These are phyloP conservation scores for Rhombomys opimus DNA, from an alignment of 2,113 vertebrate genomes.

Conservation along the genomic window DNA sequence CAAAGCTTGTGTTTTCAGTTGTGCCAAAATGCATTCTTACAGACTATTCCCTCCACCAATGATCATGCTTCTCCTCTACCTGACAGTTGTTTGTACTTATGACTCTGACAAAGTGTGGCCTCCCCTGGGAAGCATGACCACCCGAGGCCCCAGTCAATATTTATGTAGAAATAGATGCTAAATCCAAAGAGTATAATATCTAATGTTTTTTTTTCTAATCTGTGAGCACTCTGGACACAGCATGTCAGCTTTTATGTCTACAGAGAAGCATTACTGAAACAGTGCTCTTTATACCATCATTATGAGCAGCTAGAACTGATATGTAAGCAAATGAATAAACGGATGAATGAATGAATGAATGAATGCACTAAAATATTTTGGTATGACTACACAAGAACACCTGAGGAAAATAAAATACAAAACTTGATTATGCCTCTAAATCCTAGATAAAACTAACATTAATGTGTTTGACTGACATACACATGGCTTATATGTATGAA, in stretches of 20 bases:
- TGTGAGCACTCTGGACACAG: not conserved
- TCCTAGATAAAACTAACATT: not conserved
- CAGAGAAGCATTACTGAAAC: not conserved
- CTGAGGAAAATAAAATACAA: not conserved
- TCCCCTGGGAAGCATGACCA: not conserved
- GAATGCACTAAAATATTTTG: not conserved
- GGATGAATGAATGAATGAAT: not conserved
- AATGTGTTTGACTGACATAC: not conserved
- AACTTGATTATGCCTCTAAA: not conserved
- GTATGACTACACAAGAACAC: not conserved
- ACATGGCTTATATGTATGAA: not conserved
- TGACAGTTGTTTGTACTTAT: not conserved
- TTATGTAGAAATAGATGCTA: not conserved
- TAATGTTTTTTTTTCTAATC: not conserved
- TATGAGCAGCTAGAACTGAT: not conserved
- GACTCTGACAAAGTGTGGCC: not conserved
- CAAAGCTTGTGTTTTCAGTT: not conserved
- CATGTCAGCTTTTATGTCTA: not conserved
- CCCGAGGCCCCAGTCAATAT: rapidly evolving
- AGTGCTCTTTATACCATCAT: not conserved
- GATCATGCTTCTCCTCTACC: not conserved
- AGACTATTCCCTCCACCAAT: not conserved
- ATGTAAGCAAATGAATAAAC: not conserved
- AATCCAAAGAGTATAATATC: not conserved
- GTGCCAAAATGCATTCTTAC: not conserved